phyloP scores from a whole-genome alignment of 2,888 invertebrate species.

The Augiades crinisus region DNA sequence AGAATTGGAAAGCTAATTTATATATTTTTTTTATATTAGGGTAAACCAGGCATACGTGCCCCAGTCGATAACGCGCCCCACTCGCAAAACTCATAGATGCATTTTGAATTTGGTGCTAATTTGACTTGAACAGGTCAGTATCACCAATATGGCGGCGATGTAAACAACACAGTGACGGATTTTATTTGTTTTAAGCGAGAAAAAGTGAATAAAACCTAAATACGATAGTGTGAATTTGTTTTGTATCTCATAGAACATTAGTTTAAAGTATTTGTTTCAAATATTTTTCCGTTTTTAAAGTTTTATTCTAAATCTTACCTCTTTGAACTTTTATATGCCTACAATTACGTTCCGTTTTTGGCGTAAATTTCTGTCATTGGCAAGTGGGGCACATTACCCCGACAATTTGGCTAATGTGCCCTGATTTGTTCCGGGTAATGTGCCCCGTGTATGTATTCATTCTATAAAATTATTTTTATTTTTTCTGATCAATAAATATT shows the following conservation, averaged over 20 bases:
- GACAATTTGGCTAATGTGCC: too few relatives aligned
- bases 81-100: neutral
- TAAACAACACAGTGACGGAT: neutral
- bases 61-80: slow-evolving; percentile 2
- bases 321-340: neutral
- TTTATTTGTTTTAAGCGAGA: neutral
- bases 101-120: slow-evolving; percentile 1
- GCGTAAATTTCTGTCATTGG: too few relatives aligned
- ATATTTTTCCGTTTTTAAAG: neutral
- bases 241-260: neutral
- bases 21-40: too few relatives aligned
- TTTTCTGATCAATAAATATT: too few relatives aligned
- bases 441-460: too few relatives aligned
- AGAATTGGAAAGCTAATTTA: too few relatives aligned
- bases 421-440: too few relatives aligned
- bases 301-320: neutral
- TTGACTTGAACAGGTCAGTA: neutral
- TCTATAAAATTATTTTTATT: too few relatives aligned
- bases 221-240: too few relatives aligned
- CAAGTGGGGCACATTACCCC: too few relatives aligned
- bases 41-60: slow-evolving; percentile 1
- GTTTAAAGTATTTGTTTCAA: neutral
- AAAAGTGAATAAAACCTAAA: neutral
- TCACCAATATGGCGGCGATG: neutral
- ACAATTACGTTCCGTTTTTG: neutral